Evolutionary conservation across 2,888 invertebrate genomes (phyloP).

Genomic region (Dolichopus griseipennis): DNA sequence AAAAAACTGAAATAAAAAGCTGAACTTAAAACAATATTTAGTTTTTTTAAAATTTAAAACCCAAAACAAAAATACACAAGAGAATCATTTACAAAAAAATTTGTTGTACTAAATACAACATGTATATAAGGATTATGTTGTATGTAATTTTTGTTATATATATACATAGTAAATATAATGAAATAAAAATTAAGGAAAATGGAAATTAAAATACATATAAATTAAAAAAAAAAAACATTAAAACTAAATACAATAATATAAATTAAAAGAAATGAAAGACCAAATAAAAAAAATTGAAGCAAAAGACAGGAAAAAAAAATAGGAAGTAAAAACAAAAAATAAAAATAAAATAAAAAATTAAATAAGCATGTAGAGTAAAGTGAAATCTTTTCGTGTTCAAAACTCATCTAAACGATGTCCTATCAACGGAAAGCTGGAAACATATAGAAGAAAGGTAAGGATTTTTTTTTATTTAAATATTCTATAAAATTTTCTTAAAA

Average conservation of each 20-base stretch:
- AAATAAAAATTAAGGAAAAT: neutral
- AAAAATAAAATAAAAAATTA: neutral
- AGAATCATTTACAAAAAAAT: too few relatives aligned
- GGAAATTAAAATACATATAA: neutral
- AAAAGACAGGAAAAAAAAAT: neutral
- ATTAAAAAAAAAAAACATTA: neutral
- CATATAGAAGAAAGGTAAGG: too few relatives aligned
- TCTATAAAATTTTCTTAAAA: too few relatives aligned
- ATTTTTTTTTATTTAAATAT: too few relatives aligned
- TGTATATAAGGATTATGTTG: too few relatives aligned
- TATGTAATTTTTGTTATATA: too few relatives aligned
- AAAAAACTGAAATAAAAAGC: too few relatives aligned
- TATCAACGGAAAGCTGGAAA: neutral
- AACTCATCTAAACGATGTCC: constrained; percentile 6
- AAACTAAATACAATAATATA: neutral
- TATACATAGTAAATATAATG: neutral
- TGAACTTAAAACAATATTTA: too few relatives aligned
- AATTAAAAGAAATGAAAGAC: neutral
- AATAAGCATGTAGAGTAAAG: neutral
- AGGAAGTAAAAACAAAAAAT: neutral
- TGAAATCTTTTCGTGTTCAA: neutral
- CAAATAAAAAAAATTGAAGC: neutral
- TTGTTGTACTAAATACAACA: too few relatives aligned
- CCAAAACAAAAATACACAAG: too few relatives aligned
- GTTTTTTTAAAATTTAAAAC: too few relatives aligned